phyloP scores from a whole-genome alignment of 1,140 invertebrate genomes.

The Littorina saxatilis region DNA sequence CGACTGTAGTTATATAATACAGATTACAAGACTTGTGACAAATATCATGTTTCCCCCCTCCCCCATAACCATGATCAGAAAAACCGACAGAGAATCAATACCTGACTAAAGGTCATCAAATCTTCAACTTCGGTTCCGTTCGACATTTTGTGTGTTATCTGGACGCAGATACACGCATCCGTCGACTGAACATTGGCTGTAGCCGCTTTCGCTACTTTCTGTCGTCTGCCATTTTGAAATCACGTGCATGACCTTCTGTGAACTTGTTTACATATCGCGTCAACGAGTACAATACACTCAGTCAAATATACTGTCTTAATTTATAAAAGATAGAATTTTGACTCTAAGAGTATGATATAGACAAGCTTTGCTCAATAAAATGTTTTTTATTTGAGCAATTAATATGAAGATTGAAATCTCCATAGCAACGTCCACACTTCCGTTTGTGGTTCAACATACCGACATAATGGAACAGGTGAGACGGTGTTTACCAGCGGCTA shows the following conservation, averaged over 20 bases:
- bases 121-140: not conserved
- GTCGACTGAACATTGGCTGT: no score
- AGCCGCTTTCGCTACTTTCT: no score
- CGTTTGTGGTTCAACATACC: not conserved
- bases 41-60: no score
- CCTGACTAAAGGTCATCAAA: not conserved
- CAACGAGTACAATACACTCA: not conserved
- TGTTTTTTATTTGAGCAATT: not conserved
- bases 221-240: constrained; percentile 22
- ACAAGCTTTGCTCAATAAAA: not conserved
- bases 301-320: not conserved
- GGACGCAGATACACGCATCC: not conserved
- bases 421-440: not conserved
- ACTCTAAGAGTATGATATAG: no score
- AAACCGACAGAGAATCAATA: not conserved
- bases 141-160: constrained; percentile 5
- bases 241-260: not conserved
- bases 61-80: no score
- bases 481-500: no score
- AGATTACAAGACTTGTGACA: no score
- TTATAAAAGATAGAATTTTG: not conserved
- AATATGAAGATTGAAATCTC: not conserved
- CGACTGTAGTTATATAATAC: no score
- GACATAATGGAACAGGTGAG: not conserved
- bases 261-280: constrained; percentile 1